A percentile compares a stretch with the other conserved stretches of the same genome.
Evolutionary conservation across 1,140 invertebrate genomes (phyloP).

Genomic region (Microplitis demolitor): DNA sequence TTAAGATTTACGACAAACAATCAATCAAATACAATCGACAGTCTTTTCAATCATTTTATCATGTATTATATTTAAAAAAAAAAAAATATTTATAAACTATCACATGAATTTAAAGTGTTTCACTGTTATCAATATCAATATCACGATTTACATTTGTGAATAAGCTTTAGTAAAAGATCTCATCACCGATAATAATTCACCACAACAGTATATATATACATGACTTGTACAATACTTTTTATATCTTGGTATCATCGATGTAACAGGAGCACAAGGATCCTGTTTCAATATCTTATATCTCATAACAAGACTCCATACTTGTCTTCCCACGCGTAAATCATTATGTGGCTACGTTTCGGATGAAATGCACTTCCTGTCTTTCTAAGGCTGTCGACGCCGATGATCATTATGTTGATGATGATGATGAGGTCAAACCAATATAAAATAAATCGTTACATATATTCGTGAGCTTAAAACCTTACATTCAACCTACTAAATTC

Average conservation of each 20-base stretch:
- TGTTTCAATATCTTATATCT: slow-evolving; percentile 14
- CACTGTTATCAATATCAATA: neutral
- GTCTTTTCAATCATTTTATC: no score
- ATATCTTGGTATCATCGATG: neutral
- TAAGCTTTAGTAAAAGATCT: neutral
- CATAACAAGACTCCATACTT: neutral
- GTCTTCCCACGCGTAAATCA: slow-evolving; percentile 23
- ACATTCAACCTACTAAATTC: no score
- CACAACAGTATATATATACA: neutral
- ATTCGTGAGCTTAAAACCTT: no score
- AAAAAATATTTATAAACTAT: neutral
- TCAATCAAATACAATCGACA: no score
- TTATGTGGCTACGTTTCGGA: slow-evolving; percentile 4
- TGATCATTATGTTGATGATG: no score
- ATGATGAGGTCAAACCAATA: no score
- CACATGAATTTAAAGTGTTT: neutral
- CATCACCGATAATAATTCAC: neutral
- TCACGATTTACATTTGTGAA: slow-evolving; percentile 4
- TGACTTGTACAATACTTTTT: no score
- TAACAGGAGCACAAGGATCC: slow-evolving; percentile 13
- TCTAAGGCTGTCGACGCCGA: neutral
- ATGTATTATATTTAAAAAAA: no score
- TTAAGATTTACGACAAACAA: neutral
- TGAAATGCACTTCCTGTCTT: slow-evolving; percentile 19
- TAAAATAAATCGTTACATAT: no score